Evolutionary conservation across 2,888 invertebrate genomes (phyloP), one percentile per base, ranked within the genome.

Genomic region (Diarsia mendica): DNA sequence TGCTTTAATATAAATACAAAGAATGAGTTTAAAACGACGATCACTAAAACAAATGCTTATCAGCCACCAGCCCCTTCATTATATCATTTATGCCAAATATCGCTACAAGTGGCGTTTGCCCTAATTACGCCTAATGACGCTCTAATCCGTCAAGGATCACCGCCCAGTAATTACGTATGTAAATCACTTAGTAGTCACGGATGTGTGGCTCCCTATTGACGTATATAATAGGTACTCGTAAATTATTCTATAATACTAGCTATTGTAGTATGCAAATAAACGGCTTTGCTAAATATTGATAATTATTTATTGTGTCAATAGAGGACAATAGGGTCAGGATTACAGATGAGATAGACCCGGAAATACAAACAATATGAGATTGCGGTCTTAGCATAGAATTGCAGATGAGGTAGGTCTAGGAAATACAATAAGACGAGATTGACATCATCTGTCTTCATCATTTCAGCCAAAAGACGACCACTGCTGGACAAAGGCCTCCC

Each of bases 181-280:
- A 77, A 77, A 77, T 81, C 49, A 81, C 55, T 33, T 23, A 49
- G 51, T 20, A 63, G 46, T 80, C 81, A 49, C 55, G 81, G 55
- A 73, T 80, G 39, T 63, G 1, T 13, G 28, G 48, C 18, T 18
- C 55, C 20, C 33, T 73, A 80, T 80, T 73, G 39, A 55, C 28
- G 48, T 48, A 53, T 46, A 60, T 64, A 64, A 77, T 13, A n/a
- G n/a, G n/a, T n/a, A 81, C 23, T 33, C 46, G 33, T 77, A 39
- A 65, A 75, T 77, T 65, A 82, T 82, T 65, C 82, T 39, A 46
- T 51, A 75, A 65, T 51, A 46, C 11, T 23, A 58, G 10, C 64
- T 44, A 74, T 55, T 48, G 39, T 63, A 53, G 11, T 64, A 44
- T 55, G 81, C 55, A 77, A 77, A 81, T 81, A 77, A 77, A 75